phyloP scores from a whole-genome alignment of 2,888 invertebrate genomes.

The Octonoba sinensis region DNA sequence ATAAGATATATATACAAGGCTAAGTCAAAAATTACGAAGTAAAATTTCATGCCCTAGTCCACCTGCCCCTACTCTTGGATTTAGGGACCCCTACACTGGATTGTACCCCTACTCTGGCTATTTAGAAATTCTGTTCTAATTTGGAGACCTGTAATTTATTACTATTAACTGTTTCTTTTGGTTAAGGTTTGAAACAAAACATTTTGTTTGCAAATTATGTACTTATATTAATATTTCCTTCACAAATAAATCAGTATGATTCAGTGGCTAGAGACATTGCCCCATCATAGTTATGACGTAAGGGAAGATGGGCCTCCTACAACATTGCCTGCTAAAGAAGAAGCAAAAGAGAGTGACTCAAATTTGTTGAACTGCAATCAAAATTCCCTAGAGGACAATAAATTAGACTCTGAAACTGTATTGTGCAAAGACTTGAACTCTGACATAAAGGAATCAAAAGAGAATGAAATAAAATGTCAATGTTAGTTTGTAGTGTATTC shows the following conservation, averaged over 20 bases:
- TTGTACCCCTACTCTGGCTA: too few relatives aligned
- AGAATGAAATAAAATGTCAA: conserved; percentile 44
- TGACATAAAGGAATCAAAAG: conserved; percentile 5
- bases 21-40: too few relatives aligned
- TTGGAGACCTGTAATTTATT: too few relatives aligned
- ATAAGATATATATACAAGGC: too few relatives aligned
- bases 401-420: not conserved
- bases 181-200: too few relatives aligned
- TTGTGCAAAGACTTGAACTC: conserved; percentile 1
- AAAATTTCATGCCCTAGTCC: too few relatives aligned
- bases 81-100: too few relatives aligned
- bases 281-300: conserved; percentile 65
- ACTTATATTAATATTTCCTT: conserved; percentile 21
- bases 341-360: not conserved
- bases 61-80: too few relatives aligned
- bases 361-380: not conserved
- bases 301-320: conserved; percentile 49
- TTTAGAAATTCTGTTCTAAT: too few relatives aligned
- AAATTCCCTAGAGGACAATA: not conserved
- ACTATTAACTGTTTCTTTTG: too few relatives aligned
- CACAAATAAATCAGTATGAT: conserved; percentile 57
- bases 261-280: conserved; percentile 66
- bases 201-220: not conserved
- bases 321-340: conserved; percentile 29
- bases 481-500: conserved; percentile 11